Evolutionary conservation across 2,797 vertebrate genomes (phyloP), one percentile per base, ranked within the genome.

Genomic region (Tokudaia muenninki): DNA sequence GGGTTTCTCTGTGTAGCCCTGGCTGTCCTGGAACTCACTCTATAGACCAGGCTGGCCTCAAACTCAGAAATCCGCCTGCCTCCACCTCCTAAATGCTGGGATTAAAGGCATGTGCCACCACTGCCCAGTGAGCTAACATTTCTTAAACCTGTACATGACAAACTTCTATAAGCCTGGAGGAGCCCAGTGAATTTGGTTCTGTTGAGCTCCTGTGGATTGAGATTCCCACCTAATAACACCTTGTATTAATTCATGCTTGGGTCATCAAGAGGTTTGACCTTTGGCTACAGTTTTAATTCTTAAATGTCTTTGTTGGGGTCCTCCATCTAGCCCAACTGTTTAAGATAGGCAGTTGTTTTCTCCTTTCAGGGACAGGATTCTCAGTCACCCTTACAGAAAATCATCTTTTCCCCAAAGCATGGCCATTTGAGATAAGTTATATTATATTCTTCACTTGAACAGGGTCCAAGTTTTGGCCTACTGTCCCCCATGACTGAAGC

Each of bases 331-430:
- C 22, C 31, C 16, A 80, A 77, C 3, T 61, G 37, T 87, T 95
- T 41, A 94, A 65, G 21, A 92, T 16, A 95, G 50, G 29, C 47
- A n/a, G 74, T 21, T 93, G 52, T 55, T 96, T 81, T 93, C 67
- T 65, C 52, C 63, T 47, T 31, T 90, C 61, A 57, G 8, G 81
- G 55, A 63, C 12, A 63, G 17, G 7, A 75, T 92, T 91, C 50
- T 55, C 59, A 59, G 63, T 77, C 65, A 77, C 84, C 11, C 55
- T 82, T 89, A 65, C 55, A 88, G 41, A 50, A 83, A 75, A 50
- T 90, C 57, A 74, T 29, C 50, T 87, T 95, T 65, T 47, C 57
- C 89, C 24, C 47, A 44, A 75, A 29, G 17, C 44, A 81, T 77
- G 50, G 29, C 24, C 63, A 84, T 63, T 29, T 78, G 37, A 95